Evolutionary conservation across 1,140 invertebrate species (phyloP), one percentile per base, ranked within the genome.

Genomic region (Geopemphigus sp.): DNA sequence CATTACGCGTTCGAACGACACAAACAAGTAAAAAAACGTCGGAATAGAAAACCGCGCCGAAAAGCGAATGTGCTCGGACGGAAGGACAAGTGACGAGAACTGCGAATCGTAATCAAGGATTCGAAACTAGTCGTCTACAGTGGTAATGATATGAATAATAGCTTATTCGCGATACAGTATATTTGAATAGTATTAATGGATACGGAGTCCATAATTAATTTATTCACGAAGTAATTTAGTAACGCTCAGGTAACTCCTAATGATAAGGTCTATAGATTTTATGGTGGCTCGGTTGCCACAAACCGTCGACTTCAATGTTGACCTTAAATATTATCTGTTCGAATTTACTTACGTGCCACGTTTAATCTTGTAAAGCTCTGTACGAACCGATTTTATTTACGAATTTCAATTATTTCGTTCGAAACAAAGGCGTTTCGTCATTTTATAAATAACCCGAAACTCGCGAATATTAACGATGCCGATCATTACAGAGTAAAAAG

Each of bases 261-360:
- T 68, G 64, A 68, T 68, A 68, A 68, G n/a, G 39, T 68, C 14
- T 14, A 47, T 47, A 14, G n/a, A 68, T 68, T 68, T 68, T 68
- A 29, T 47, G 39, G 39, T 1, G 12, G 22, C 50, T 68, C 14
- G 50, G 50, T 50, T 68, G 39, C 66, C 45, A 50, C 15, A 47
- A 68, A 50, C 45, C 15, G 47, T 68, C 39, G 47, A 14, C 45
- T 68, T 26, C 8, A 50, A 68, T 39, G 50, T 68, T 26, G 66
- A 26, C 17, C 22, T 19, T 68, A 68, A 68, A 39, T 68, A 68
- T 50, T 68, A 5, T 68, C 24, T 26, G 24, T 26, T 68, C 64
- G 14, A 68, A 68, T 68, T 68, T 50, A 68, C 45, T 24, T 68
- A 68, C 24, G 45, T 17, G 29, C 39, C 47, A 50, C 47, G 66